Base-by-base conservation (phyloP, 2,797 vertebrate species). In the Rhincodon typus region DNA sequence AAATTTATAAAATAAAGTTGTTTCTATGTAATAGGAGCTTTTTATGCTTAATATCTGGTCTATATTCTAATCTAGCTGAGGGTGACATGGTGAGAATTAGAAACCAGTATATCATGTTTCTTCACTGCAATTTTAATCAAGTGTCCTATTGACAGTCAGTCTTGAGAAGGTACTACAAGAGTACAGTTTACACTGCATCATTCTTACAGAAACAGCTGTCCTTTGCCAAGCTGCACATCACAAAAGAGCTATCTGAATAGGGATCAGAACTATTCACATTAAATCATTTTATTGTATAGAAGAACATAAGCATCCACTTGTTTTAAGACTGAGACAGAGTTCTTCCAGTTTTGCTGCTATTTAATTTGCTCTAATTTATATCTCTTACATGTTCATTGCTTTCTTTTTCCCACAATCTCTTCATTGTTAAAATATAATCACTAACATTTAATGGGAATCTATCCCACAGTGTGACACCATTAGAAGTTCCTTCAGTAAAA, bases 1-100 rank as follows among this genome's bases (percentile, higher is more conserved):
- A 74, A 74, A 34, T 74, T 30, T 94, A 34, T 38, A 30, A 70
- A 94, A 94, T 94, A 72, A 94, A 70, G 10, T 94, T 72, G 70
- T 30, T 94, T 94, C 93, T 30, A 38, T 19, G 69, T 50, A 50
- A 74, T 0, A 50, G 69, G 69, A 94, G 66, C 7, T 94, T 74
- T 72, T 38, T 70, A 15, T 34, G 10, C 17, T 10, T 38, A 10
- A 21, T 17, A 93, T 66, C 12, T 67, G 34, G 15, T 7, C 13
- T 34, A n/a, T 66, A 42, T 23, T 27, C 66, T 23, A 66, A 84
- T 42, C 19, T 15, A 82, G 77, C 77, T 38, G n/a, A 21, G 34
- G 34, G 87, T 66, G 30, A 90, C 57, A 4, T 62, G 23, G 62
- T 25, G 19, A 93, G 2, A 7, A 8, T 66, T 62, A 66, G n/a